Evolutionary conservation across 2,797 vertebrate genomes (phyloP).

Genomic region (Pseudocheirus occidentalis): DNA sequence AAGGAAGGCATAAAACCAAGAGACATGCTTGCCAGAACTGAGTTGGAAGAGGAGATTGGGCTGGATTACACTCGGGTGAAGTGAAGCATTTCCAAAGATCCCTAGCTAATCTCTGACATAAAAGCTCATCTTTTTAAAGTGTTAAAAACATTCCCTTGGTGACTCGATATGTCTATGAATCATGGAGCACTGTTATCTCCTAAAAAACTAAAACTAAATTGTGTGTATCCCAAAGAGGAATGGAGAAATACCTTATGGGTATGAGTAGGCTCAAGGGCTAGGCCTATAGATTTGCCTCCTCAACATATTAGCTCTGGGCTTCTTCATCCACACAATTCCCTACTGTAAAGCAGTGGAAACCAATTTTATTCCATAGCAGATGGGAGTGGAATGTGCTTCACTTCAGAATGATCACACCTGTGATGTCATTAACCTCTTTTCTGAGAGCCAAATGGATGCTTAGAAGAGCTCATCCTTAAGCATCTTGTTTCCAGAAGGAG

Average conservation of each 20-base stretch:
- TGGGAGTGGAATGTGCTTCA: neutral
- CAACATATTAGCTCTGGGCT: neutral
- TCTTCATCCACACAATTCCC: neutral
- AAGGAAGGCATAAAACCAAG: neutral
- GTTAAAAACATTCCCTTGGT: neutral
- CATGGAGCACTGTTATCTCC: neutral
- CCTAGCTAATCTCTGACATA: neutral
- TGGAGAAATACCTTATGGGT: neutral
- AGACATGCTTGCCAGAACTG: neutral
- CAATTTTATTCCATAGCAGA: neutral
- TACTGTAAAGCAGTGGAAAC: neutral
- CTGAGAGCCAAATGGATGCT: neutral
- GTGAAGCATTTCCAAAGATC: neutral
- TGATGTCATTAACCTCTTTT: neutral
- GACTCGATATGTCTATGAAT: neutral
- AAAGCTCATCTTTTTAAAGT: neutral
- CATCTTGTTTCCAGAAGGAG: neutral
- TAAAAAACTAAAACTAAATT: neutral
- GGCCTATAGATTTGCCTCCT: neutral
- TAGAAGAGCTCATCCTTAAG: neutral
- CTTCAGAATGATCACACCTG: neutral
- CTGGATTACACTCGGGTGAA: neutral
- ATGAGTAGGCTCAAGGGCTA: neutral
- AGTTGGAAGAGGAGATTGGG: neutral
- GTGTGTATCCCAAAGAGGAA: neutral